A percentile compares a stretch with the other conserved stretches of the same genome.
These are phyloP conservation scores for Agrilus biguttatus DNA, from an alignment of 2,888 invertebrate genomes.

Conservation along the genomic window DNA sequence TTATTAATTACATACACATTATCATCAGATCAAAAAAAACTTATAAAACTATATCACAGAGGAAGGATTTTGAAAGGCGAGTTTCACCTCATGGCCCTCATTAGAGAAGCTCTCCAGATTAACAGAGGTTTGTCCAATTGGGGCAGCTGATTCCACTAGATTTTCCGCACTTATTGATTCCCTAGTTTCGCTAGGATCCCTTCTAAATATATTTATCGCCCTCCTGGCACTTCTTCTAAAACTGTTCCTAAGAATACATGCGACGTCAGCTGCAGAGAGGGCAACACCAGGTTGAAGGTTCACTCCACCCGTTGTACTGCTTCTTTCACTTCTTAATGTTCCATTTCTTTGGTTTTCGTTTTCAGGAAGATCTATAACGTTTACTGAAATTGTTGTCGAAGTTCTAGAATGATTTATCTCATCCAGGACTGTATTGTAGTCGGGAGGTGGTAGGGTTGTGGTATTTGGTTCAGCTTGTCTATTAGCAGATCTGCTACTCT, in stretches of 20 bases:
- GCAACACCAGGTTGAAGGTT: conserved; percentile 19
- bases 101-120: conserved; percentile 22
- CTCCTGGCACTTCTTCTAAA: conserved; percentile 35
- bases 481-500: conserved; percentile 21
- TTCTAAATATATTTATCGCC: conserved; percentile 21
- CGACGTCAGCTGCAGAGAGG: conserved; percentile 42
- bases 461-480: conserved; percentile 6
- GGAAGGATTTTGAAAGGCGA: conserved; percentile 17
- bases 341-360: conserved; percentile 4
- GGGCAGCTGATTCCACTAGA: conserved; percentile 44
- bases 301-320: neutral
- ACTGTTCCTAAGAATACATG: conserved; percentile 40
- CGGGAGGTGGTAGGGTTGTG: conserved; percentile 41
- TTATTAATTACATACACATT: no score
- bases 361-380: conserved; percentile 5
- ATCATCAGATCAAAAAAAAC: conserved; percentile 2
- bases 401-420: conserved; percentile 37
- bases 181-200: conserved; percentile 19
- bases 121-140: conserved; percentile 35
- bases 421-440: conserved; percentile 45
- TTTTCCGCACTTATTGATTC: conserved; percentile 42
- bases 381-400: conserved; percentile 4
- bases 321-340: neutral
- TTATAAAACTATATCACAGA: conserved; percentile 28
- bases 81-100: conserved; percentile 15